These are phyloP conservation scores for Chaetodon trifasciatus DNA, from an alignment of 2,797 vertebrate species.

Conservation along the genomic window DNA sequence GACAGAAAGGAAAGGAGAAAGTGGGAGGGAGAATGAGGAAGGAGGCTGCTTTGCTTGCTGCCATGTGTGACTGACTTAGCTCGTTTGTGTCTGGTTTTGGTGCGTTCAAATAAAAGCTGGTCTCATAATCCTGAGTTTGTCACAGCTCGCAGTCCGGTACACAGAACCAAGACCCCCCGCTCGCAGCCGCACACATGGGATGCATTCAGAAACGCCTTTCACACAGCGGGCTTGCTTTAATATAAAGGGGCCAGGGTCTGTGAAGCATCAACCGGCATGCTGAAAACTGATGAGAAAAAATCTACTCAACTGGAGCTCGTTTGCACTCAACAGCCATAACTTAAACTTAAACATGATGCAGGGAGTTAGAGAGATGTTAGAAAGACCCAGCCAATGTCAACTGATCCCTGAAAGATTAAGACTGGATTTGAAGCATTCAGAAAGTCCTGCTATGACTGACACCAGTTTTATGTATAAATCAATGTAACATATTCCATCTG, in stretches of 20 bases:
- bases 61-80: constrained; percentile 75
- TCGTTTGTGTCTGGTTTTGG: constrained; percentile 68
- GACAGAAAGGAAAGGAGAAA: constrained; percentile 43
- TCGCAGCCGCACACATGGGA: constrained; percentile 47
- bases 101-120: constrained; percentile 68
- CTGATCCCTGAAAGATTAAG: constrained; percentile 33
- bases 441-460: constrained; percentile 9
- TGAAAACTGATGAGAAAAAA: constrained; percentile 54
- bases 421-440: constrained; percentile 20
- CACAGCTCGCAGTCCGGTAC: constrained; percentile 69
- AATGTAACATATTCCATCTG: constrained; percentile 22
- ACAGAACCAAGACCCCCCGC: constrained; percentile 65
- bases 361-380: constrained; percentile 45
- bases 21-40: constrained; percentile 31
- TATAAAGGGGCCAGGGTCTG: constrained; percentile 58
- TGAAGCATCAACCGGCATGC: constrained; percentile 52
- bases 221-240: constrained; percentile 55
- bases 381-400: constrained; percentile 32
- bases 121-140: constrained; percentile 73
- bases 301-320: constrained; percentile 59
- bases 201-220: constrained; percentile 59
- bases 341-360: constrained; percentile 59
- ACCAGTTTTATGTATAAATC: constrained; percentile 23
- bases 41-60: constrained; percentile 56
- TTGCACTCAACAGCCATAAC: constrained; percentile 58